Evolutionary conservation across 1,140 invertebrate species (phyloP), one percentile per base, ranked within the genome.

Genomic region (Patella vulgata): DNA sequence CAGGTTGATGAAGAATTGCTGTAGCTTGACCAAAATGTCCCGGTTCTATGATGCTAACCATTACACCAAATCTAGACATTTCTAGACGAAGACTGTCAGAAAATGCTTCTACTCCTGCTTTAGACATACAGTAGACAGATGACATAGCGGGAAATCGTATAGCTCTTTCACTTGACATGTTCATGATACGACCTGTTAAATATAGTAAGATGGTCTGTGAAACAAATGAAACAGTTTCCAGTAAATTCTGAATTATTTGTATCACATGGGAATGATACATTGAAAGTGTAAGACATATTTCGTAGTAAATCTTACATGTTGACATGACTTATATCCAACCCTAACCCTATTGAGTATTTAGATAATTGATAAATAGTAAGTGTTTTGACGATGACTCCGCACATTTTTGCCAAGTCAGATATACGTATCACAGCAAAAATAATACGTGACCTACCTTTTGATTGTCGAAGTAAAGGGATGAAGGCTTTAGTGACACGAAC

Each of bases 121-220:
- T 96, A 0, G 90, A 91, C 1, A 92, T 91, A 4, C 89, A 88
- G 81, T 96, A 96, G 2, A 89, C 82, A 0, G 89, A 83, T 28
- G 93, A 82, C 0, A 90, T 89, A 0, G 93, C 92, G 17, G 93
- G 82, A 0, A 90, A 86, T 63, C 88, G 84, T 23, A 85, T 56
- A 0, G 90, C 89, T 80, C 93, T 95, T 72, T 95, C 92, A 75
- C 92, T 94, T 3, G 89, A 89, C 3, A 95, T 83, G 50, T 91
- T 91, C 21, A 95, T 89, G 39, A 95, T 85, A 66, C 93, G 87
- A 42, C 84, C 86, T 86, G 59, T 11, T 12, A 63, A 46, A 50
- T n/a, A n/a, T n/a, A n/a, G n/a, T n/a, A n/a, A n/a, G n/a, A n/a
- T n/a, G n/a, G n/a, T n/a, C 23, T 25, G 33, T 25, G 14, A n/a